Conservation (phyloP, 2,113 vertebrate species). For the Crotalus helleri region DNA sequence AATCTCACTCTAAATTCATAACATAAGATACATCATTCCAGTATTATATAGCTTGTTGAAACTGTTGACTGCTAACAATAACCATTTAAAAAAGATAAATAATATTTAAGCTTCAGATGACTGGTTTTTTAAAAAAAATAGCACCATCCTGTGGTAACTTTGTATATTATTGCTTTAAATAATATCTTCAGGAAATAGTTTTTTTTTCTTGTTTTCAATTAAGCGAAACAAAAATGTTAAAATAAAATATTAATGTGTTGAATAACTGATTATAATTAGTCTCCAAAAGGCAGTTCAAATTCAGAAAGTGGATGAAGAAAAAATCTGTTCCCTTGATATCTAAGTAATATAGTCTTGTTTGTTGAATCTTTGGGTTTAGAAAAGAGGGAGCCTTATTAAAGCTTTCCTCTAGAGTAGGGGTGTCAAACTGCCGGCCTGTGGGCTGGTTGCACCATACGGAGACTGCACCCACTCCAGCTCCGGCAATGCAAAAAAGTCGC, state of each 20-base stretch:
- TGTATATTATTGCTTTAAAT: slow-evolving; percentile 23
- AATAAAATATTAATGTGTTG: not conserved
- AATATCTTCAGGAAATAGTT: not conserved
- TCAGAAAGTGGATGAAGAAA: not conserved
- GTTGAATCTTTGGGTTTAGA: not conserved
- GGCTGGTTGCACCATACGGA: too few species aligned
- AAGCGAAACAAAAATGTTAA: not conserved
- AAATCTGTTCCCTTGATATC: not conserved
- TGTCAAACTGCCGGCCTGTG: too few species aligned
- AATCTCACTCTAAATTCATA: not conserved
- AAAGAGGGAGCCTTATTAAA: not conserved
- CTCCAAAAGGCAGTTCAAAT: not conserved
- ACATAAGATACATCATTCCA: not conserved
- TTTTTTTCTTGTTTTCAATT: not conserved
- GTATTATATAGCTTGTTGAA: not conserved
- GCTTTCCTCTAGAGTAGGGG: not conserved
- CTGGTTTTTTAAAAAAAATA: slow-evolving; percentile 15
- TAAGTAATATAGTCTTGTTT: not conserved
- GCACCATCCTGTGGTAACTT: slow-evolving; percentile 60
- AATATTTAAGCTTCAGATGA: not conserved
- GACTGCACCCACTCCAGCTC: too few species aligned
- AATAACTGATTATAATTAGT: not conserved
- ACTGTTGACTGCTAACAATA: not conserved
- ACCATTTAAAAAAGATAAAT: not conserved
- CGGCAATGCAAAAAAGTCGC: too few species aligned